Conservation (phyloP, 1,140 invertebrate species). For the Eciton burchellii region DNA sequence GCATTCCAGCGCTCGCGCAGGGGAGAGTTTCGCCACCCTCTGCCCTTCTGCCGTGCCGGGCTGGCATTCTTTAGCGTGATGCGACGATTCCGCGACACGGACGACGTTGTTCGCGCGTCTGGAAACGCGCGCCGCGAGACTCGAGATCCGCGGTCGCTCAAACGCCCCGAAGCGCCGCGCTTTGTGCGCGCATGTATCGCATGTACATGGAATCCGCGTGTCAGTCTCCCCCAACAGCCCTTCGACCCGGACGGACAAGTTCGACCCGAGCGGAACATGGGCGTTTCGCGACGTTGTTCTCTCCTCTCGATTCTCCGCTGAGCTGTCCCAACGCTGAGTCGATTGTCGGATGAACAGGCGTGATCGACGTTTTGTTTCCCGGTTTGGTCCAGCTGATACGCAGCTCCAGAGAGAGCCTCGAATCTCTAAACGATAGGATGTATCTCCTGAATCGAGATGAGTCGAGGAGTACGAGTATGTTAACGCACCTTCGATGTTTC, state of each 20-base stretch:
- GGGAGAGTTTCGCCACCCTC: conserved; percentile 30
- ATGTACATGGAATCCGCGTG: not conserved
- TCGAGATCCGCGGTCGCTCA: conserved; percentile 26
- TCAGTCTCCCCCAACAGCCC: not conserved
- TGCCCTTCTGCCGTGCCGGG: conserved; percentile 11
- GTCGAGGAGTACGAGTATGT: too few species aligned
- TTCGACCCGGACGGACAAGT: conserved; percentile 13
- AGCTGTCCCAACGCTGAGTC: conserved; percentile 15
- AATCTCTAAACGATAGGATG: not conserved
- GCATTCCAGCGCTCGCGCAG: conserved; percentile 31
- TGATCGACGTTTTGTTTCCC: not conserved
- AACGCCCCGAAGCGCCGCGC: conserved; percentile 8
- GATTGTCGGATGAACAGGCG: not conserved
- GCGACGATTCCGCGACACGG: conserved; percentile 40
- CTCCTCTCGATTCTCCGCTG: conserved; percentile 9
- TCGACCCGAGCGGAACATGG: conserved; percentile 18
- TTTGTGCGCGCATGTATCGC: not conserved
- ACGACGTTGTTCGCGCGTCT: conserved; percentile 39
- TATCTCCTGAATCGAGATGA: too few species aligned
- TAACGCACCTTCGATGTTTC: too few species aligned
- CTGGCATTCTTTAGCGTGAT: conserved; percentile 29
- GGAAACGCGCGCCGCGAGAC: conserved; percentile 29
- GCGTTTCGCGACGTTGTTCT: conserved; percentile 14
- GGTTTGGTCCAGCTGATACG: not conserved
- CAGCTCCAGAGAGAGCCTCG: not conserved